A percentile compares a stretch with the other conserved stretches of the same genome.
phyloP scores from a whole-genome alignment of 2,797 vertebrate genomes.

The Benthosema pterotum region DNA sequence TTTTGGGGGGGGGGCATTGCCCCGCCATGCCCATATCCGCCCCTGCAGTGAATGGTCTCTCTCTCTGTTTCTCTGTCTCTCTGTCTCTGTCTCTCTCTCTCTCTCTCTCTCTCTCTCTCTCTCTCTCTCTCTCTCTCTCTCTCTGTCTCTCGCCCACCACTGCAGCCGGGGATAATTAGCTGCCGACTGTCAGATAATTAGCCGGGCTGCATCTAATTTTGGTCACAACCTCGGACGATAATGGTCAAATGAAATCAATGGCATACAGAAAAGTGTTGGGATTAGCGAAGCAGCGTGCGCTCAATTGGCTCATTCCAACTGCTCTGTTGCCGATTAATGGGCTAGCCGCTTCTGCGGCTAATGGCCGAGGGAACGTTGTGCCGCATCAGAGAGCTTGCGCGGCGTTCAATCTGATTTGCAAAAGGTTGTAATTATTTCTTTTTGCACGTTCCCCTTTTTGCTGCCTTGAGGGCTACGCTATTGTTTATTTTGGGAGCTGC shows the following conservation, averaged over 20 bases:
- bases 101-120: slow-evolving; percentile 15
- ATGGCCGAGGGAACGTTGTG: slow-evolving; percentile 22
- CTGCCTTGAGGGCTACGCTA: no score
- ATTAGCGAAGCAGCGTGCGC: slow-evolving; percentile 65
- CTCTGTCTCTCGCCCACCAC: neutral
- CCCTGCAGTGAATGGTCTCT: slow-evolving; percentile 21
- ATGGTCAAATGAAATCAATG: slow-evolving; percentile 75
- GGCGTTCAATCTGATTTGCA: neutral
- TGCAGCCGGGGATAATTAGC: slow-evolving; percentile 70
- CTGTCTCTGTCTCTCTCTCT: slow-evolving; percentile 36
- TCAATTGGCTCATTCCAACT: slow-evolving; percentile 62
- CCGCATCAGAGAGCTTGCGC: slow-evolving; percentile 25
- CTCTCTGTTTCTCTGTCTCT: slow-evolving; percentile 14
- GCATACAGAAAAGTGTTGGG: slow-evolving; percentile 62
- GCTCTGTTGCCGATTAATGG: slow-evolving; percentile 53
- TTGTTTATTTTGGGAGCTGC: no score
- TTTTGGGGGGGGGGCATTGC: no score
- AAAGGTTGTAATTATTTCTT: no score
- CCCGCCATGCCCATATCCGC: no score
- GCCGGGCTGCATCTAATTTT: slow-evolving; percentile 72
- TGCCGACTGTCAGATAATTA: slow-evolving; percentile 75
- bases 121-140: slow-evolving; percentile 37
- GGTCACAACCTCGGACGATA: slow-evolving; percentile 72
- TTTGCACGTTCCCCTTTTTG: no score
- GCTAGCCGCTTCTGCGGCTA: slow-evolving; percentile 45